Conservation (phyloP, 30 jellyfish, hydroid and myxozoan genomes). For the Turritopsis dohrnii region DNA sequence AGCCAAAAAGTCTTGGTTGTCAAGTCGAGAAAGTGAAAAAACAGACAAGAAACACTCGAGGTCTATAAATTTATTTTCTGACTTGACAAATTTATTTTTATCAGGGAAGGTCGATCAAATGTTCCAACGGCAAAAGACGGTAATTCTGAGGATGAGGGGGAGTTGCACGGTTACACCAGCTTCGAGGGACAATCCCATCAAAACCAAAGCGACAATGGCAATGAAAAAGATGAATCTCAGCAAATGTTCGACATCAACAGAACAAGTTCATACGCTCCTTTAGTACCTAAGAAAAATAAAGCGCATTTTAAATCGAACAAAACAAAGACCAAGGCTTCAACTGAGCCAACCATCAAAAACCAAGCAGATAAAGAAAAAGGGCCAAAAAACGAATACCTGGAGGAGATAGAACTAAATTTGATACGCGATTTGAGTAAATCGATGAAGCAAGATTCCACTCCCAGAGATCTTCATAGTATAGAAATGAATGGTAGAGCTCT, state of each 20-base stretch:
- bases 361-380: not conserved
- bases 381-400: not conserved
- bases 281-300: no score
- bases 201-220: no score
- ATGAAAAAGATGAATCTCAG: no score
- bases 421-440: conserved; percentile 1
- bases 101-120: not conserved
- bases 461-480: not conserved
- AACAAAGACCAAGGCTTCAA: not conserved
- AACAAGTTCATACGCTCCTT: conserved; percentile 15
- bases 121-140: not conserved
- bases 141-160: not conserved
- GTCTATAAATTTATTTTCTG: conserved; percentile 15
- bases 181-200: not conserved
- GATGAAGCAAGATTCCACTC: not conserved
- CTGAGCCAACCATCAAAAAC: no score
- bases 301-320: not conserved
- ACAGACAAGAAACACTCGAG: conserved; percentile 23
- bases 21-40: conserved; percentile 25
- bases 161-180: not conserved
- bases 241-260: conserved; percentile 1
- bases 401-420: not conserved
- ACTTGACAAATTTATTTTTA: conserved; percentile 5
- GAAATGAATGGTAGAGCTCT: not conserved
- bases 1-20: no score